Percentiles rank a stretch among this genome's conserved stretches.
Evolutionary conservation across 2,797 vertebrate genomes (phyloP).

Genomic region (Alosa sapidissima): DNA sequence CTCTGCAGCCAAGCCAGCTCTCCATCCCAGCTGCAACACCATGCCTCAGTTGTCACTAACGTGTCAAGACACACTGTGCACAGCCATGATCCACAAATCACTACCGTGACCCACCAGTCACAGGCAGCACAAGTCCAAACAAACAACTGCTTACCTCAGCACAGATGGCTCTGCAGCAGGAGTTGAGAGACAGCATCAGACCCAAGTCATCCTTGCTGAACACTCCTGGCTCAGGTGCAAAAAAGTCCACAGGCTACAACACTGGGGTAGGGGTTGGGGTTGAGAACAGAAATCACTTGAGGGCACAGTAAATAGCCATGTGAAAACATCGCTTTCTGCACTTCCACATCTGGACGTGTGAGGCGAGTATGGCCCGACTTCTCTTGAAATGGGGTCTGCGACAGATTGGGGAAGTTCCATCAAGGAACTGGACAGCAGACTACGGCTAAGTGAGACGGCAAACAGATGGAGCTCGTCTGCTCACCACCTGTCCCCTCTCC

Average conservation of each 20-base stretch:
- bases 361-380: not conserved
- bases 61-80: not conserved
- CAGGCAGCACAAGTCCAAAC: not conserved
- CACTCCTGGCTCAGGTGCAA: not conserved
- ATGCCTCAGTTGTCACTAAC: not conserved
- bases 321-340: not conserved
- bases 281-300: not conserved
- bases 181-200: too few species aligned
- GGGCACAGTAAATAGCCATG: not conserved
- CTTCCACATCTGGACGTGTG: not conserved
- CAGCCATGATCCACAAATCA: not conserved
- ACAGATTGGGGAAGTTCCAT: not conserved
- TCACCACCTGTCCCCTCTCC: too few species aligned
- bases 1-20: not conserved
- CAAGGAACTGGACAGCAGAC: too few species aligned
- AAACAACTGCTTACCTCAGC: not conserved
- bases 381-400: not conserved
- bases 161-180: not conserved
- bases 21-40: not conserved
- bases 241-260: not conserved
- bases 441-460: too few species aligned
- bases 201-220: not conserved
- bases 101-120: not conserved
- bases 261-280: not conserved
- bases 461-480: too few species aligned